A percentile compares a stretch with the other conserved stretches of the same genome.
Evolutionary conservation across 2,888 invertebrate species (phyloP).

Genomic region (Fragum fragum): DNA sequence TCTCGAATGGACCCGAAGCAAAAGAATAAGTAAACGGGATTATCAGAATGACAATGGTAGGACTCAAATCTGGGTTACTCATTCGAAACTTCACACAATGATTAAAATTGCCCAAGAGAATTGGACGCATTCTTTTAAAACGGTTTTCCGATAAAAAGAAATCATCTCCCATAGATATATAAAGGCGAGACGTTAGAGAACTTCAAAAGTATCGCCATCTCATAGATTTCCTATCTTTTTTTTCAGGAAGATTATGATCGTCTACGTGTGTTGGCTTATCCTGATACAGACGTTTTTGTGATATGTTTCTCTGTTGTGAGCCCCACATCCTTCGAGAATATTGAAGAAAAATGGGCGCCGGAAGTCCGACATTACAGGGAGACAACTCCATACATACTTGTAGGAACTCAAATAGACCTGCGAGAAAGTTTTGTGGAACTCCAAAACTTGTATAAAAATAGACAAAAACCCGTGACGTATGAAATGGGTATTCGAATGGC

Average conservation of each 20-base stretch:
- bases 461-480: slow-evolving; percentile 64
- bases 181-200: too few species aligned
- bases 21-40: too few species aligned
- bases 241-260: slow-evolving; percentile 83
- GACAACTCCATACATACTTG: slow-evolving; percentile 79
- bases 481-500: slow-evolving; percentile 70
- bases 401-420: slow-evolving; percentile 82
- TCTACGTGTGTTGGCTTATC: slow-evolving; percentile 81
- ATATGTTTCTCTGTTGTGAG: slow-evolving; percentile 81
- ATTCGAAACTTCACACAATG: too few species aligned
- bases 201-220: too few species aligned
- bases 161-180: too few species aligned
- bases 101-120: too few species aligned
- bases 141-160: too few species aligned
- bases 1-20: too few species aligned
- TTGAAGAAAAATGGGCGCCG: slow-evolving; percentile 79
- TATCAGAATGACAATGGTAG: too few species aligned
- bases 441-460: slow-evolving; percentile 63
- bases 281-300: slow-evolving; percentile 81
- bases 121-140: too few species aligned
- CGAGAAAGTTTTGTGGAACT: slow-evolving; percentile 69
- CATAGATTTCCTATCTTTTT: too few species aligned
- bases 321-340: slow-evolving; percentile 79
- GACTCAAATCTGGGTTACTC: too few species aligned
- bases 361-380: slow-evolving; percentile 80